A percentile compares a stretch with the other conserved stretches of the same genome.
phyloP scores from a whole-genome alignment of 2,113 vertebrate species.

The Cyrtonyx montezumae region DNA sequence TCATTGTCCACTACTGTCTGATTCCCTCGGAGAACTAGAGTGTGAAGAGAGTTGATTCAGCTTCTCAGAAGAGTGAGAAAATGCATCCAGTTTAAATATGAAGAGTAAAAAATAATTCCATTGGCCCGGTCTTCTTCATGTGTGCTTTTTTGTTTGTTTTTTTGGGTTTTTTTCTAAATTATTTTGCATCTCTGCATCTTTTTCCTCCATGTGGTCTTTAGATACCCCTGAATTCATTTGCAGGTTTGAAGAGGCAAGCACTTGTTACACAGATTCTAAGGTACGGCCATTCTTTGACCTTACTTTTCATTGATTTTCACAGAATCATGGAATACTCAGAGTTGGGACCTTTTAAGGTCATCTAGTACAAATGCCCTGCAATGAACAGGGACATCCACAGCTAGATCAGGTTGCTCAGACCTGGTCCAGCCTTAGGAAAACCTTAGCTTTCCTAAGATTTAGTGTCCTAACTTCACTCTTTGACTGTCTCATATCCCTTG shows the following conservation, averaged over 20 bases:
- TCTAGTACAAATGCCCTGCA: no score
- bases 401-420: no score
- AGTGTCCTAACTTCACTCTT: no score
- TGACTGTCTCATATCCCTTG: no score
- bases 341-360: no score
- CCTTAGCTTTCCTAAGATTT: no score
- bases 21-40: background rate
- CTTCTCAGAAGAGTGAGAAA: background rate
- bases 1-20: background rate
- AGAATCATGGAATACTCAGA: no score
- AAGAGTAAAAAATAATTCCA: background rate
- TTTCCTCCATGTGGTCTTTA: background rate
- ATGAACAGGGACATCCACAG: no score
- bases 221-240: background rate
- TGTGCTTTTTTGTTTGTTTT: no score
- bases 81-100: background rate
- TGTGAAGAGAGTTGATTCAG: background rate
- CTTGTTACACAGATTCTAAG: background rate
- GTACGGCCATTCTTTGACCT: background rate
- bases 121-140: background rate
- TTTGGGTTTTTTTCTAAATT: background rate
- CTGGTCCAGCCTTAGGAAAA: no score
- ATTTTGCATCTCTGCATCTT: background rate
- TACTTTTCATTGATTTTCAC: background rate
- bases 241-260: background rate